A percentile compares a stretch with the other conserved stretches of the same genome.
These are phyloP conservation scores for Drosophila anceps DNA, from an alignment of 2,888 invertebrate genomes.

Conservation along the genomic window DNA sequence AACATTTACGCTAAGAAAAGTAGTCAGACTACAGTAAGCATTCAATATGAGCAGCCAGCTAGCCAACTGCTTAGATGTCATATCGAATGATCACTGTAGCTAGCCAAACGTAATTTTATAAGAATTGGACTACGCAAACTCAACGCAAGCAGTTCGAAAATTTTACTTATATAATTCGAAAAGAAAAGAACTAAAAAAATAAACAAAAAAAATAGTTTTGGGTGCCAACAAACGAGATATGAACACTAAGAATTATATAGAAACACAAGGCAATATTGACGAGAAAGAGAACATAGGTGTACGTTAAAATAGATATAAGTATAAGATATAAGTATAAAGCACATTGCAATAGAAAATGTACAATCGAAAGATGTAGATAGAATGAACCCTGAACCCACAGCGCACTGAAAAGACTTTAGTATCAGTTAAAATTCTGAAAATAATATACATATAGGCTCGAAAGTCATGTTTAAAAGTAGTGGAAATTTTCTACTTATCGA, in stretches of 20 bases:
- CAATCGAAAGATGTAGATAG: constrained; percentile 6
- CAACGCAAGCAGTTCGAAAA: constrained; percentile 26
- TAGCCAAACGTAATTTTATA: not conserved
- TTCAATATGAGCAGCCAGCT: constrained; percentile 6
- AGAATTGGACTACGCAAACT: constrained; percentile 24
- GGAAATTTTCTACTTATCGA: not conserved
- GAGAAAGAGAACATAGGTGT: constrained; percentile 10
- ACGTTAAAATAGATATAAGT: constrained; percentile 3
- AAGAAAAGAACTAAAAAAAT: not conserved
- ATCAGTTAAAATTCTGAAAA: too few relatives aligned
- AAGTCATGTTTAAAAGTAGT: not conserved
- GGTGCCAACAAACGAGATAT: constrained; percentile 16
- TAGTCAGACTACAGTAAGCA: constrained; percentile 18
- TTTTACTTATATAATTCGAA: not conserved
- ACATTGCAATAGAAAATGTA: constrained; percentile 36
- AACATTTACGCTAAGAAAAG: not conserved
- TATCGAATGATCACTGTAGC: constrained; percentile 8
- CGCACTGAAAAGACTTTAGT: too few relatives aligned
- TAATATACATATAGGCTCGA: too few relatives aligned
- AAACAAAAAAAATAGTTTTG: not conserved
- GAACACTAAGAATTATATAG: constrained; percentile 2
- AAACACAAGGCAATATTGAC: constrained; percentile 28
- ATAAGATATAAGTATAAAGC: constrained; percentile 18
- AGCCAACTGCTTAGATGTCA: not conserved
- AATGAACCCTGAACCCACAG: constrained; percentile 1